Evolutionary conservation across 1,140 invertebrate species (phyloP).

Genomic region (Megalopta genalis): DNA sequence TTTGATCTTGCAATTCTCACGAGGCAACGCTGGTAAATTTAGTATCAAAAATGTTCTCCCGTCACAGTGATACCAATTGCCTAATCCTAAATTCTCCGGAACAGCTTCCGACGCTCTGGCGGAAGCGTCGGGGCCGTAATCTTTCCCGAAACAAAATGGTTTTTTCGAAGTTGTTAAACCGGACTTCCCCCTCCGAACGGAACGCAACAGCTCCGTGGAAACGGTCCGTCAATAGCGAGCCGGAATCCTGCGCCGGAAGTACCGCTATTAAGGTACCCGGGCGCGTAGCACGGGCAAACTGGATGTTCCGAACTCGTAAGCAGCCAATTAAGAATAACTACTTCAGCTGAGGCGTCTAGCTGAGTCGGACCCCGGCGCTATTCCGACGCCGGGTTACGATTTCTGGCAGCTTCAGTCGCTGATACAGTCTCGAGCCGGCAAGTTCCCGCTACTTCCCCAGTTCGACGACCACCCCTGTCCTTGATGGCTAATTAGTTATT

Average conservation of each 20-base stretch:
- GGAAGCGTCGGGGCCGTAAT: no score
- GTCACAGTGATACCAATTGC: no score
- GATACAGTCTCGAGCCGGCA: constrained; percentile 27
- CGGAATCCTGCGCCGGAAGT: background rate
- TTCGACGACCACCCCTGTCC: constrained; percentile 5
- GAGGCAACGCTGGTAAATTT: no score
- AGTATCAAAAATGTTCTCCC: no score
- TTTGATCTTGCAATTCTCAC: no score
- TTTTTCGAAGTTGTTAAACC: no score
- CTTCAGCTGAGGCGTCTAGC: background rate
- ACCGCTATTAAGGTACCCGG: background rate
- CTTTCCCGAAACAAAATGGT: no score
- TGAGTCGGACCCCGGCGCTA: constrained; percentile 10
- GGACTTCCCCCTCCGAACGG: no score
- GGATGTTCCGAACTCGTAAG: constrained; percentile 12
- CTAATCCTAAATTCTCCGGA: no score
- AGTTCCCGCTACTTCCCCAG: constrained; percentile 27
- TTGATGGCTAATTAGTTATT: constrained; percentile 65
- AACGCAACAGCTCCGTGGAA: background rate
- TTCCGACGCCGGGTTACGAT: constrained; percentile 30
- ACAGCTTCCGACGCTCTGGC: no score
- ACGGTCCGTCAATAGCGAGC: background rate
- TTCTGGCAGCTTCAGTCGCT: constrained; percentile 12
- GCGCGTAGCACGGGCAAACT: background rate
- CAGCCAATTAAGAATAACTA: constrained; percentile 51